These are phyloP conservation scores for Malthinus seriepunctatus DNA, from an alignment of 2,888 invertebrate genomes.

Conservation along the genomic window DNA sequence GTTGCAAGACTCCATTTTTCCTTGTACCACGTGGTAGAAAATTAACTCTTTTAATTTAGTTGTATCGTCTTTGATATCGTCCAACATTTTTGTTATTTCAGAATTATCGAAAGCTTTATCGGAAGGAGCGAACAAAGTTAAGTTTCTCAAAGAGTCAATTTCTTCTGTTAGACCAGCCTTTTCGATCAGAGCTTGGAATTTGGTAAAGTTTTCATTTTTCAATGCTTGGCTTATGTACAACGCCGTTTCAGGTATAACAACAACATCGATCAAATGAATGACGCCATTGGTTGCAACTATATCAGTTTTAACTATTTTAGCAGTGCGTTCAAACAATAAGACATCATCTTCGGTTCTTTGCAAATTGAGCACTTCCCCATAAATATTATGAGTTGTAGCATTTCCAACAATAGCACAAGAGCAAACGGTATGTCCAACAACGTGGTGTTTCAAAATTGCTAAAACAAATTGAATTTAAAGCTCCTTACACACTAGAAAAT, in stretches of 20 bases:
- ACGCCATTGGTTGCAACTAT: conserved; percentile 75
- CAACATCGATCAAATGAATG: conserved; percentile 67
- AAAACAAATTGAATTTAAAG: conserved; percentile 31
- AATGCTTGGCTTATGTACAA: conserved; percentile 55
- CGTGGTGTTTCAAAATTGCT: conserved; percentile 70
- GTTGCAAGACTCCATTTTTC: conserved; percentile 61
- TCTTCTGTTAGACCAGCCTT: conserved; percentile 60
- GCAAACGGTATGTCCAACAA: conserved; percentile 69
- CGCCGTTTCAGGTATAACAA: conserved; percentile 65
- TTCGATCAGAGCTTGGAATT: conserved; percentile 61
- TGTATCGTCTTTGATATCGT: conserved; percentile 50
- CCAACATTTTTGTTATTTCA: conserved; percentile 49
- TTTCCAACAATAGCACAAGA: conserved; percentile 63
- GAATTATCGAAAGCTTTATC: conserved; percentile 64
- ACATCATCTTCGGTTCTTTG: conserved; percentile 58
- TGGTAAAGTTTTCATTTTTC: conserved; percentile 63
- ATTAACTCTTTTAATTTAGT: conserved; percentile 62
- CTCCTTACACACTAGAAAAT: neutral
- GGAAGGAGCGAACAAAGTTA: conserved; percentile 67
- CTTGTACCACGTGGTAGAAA: conserved; percentile 64
- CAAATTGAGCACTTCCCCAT: conserved; percentile 56
- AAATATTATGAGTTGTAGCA: conserved; percentile 58
- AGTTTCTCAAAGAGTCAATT: conserved; percentile 62
- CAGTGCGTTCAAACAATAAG: conserved; percentile 61
- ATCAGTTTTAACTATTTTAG: conserved; percentile 63